Evolutionary conservation across 1,140 invertebrate species (phyloP), one percentile per base, ranked within the genome.

Genomic region (Polypedilum vanderplanki): DNA sequence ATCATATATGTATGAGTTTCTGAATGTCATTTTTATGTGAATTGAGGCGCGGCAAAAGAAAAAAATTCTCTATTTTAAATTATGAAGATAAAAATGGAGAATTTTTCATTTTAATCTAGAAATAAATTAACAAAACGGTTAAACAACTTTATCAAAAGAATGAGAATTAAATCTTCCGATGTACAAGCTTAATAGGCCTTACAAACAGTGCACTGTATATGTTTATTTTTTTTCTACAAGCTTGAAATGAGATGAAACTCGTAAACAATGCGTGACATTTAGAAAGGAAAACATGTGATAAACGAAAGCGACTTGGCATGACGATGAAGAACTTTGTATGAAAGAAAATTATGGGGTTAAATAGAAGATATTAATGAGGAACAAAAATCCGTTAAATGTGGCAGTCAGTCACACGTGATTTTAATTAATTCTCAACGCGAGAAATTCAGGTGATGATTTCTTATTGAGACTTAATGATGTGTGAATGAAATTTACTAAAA

Each of bases 71-170:
- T 33, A 3, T 33, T 33, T 33, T 33, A 33, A 33, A 33, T 33
- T 33, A 33, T 33, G 5, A 33, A 33, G n/a, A n/a, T n/a, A 33
- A 33, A 33, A 33, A 33, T 33, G 24, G 24, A 33, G 24, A 33
- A 33, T 33, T 33, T 33, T 33, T 33, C 24, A 33, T 33, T 33
- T 33, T 33, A 33, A 33, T 33, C 24, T 33, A 33, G 24, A 33
- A 33, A n/a, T n/a, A n/a, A n/a, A n/a, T n/a, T n/a, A n/a, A 57
- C 46, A 57, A 57, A 57, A 57, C 46, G 46, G 12, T 57, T 57
- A 57, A 57, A 57, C 46, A 57, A 57, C 46, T 57, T 57, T 57
- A 57, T 57, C 15, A 57, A 46, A 46, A n/a, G n/a, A n/a, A n/a
- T n/a, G 41, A 46, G 2, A 12, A 8, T 46, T 9, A 46, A 57